Evolutionary conservation across 2,797 vertebrate genomes (phyloP).

Genomic region (Alca torda): DNA sequence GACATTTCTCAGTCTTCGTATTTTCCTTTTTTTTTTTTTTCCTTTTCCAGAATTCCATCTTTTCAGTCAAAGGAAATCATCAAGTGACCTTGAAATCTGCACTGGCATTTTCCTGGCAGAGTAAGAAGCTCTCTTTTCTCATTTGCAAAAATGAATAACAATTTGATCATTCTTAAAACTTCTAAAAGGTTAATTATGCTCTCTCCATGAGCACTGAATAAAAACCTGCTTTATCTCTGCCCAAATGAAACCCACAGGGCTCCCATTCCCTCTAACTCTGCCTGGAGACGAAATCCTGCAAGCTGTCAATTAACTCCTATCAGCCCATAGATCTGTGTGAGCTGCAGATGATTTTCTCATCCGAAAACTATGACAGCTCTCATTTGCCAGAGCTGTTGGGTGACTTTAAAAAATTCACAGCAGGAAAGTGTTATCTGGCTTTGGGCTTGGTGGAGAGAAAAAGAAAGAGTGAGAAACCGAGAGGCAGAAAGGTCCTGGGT

Average conservation of each 20-base stretch:
- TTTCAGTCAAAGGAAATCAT: conserved; percentile 66
- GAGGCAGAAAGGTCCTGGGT: conserved; percentile 33
- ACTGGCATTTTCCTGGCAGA: conserved; percentile 74
- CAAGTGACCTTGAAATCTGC: conserved; percentile 78
- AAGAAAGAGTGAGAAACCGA: conserved; percentile 1
- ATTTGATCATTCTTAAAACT: conserved; percentile 82
- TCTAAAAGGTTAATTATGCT: conserved; percentile 82
- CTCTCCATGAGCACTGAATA: conserved; percentile 75
- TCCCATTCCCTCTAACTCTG: conserved; percentile 69
- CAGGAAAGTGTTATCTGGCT: conserved; percentile 69
- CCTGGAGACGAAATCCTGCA: conserved; percentile 69
- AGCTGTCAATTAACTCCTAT: conserved; percentile 79
- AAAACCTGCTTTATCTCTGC: conserved; percentile 80
- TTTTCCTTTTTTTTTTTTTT: not conserved
- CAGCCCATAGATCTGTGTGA: conserved; percentile 71
- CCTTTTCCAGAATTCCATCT: not conserved
- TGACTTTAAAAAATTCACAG: conserved; percentile 70
- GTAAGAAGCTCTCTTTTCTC: conserved; percentile 73
- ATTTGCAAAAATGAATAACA: conserved; percentile 84
- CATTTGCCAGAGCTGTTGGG: conserved; percentile 68
- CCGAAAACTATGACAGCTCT: conserved; percentile 69
- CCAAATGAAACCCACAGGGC: conserved; percentile 77
- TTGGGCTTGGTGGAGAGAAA: conserved; percentile 20
- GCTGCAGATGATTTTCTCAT: conserved; percentile 73
- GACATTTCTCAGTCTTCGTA: conserved; percentile 32